A percentile compares a stretch with the other conserved stretches of the same genome.
These are phyloP conservation scores for Heliornis fulica DNA, from an alignment of 2,113 vertebrate genomes.

Conservation along the genomic window DNA sequence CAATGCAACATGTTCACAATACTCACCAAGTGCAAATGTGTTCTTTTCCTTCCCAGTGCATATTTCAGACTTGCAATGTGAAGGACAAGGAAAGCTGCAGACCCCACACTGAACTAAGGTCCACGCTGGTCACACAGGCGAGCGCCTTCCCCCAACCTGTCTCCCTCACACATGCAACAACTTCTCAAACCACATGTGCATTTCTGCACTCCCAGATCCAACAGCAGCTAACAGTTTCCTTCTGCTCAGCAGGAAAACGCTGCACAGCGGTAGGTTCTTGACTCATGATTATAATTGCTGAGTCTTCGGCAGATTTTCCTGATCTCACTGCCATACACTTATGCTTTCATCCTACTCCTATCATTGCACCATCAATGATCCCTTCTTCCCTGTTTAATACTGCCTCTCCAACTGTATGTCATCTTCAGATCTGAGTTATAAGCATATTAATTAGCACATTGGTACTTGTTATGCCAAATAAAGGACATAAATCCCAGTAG, in stretches of 20 bases:
- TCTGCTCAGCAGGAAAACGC: not conserved
- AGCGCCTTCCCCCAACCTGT: no score
- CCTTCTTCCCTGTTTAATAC: not conserved
- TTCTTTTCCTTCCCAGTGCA: no score
- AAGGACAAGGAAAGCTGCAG: no score
- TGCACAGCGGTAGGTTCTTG: not conserved
- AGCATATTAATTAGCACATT: conserved; percentile 44
- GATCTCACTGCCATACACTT: not conserved
- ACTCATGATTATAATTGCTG: not conserved
- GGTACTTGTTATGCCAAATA: conserved; percentile 3
- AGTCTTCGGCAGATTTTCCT: not conserved
- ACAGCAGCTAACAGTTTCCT: not conserved
- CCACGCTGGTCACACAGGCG: no score
- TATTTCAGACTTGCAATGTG: no score
- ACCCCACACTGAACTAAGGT: no score
- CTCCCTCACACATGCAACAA: not conserved
- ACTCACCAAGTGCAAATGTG: no score
- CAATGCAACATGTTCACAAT: no score
- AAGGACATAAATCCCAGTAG: no score
- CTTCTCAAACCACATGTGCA: not conserved
- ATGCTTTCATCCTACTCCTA: not conserved
- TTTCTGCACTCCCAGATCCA: not conserved
- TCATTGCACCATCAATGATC: not conserved
- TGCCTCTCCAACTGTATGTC: conserved; percentile 7
- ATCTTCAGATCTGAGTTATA: conserved; percentile 11